A percentile compares a stretch with the other conserved stretches of the same genome.
Conservation (phyloP, 2,113 vertebrate species). For the Pimephales promelas region DNA sequence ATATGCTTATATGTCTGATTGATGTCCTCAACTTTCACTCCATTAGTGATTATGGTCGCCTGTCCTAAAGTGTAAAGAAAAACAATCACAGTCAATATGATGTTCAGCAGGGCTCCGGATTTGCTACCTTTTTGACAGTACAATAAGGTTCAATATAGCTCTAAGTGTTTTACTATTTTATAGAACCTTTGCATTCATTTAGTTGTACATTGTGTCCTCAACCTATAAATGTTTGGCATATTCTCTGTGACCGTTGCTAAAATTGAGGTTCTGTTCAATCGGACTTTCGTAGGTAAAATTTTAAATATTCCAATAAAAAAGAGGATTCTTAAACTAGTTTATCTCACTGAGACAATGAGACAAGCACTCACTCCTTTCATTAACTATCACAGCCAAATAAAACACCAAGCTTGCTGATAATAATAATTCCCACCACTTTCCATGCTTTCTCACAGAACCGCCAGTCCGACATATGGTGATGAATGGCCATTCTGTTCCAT, state of each 20-base stretch:
- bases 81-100: not conserved
- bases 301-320: not conserved
- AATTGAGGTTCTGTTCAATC: not conserved
- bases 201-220: not conserved
- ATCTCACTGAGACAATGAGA: constrained; percentile 8
- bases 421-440: constrained; percentile 14
- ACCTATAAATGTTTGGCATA: not conserved
- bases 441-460: constrained; percentile 7
- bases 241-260: not conserved
- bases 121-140: not conserved
- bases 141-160: not conserved
- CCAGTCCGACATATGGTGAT: constrained; percentile 59
- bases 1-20: not conserved
- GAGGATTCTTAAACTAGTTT: not conserved
- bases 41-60: not conserved
- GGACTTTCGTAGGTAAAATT: too few relatives aligned
- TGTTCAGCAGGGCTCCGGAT: not conserved
- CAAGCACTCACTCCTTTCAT: constrained; percentile 14
- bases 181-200: not conserved
- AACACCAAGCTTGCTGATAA: constrained; percentile 28
- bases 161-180: too few relatives aligned
- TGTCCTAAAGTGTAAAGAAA: not conserved
- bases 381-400: not conserved
- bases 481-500: constrained; percentile 53
- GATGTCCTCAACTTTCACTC: not conserved